Conservation (phyloP, 2,113 vertebrate genomes). For the Caloenas nicobarica region DNA sequence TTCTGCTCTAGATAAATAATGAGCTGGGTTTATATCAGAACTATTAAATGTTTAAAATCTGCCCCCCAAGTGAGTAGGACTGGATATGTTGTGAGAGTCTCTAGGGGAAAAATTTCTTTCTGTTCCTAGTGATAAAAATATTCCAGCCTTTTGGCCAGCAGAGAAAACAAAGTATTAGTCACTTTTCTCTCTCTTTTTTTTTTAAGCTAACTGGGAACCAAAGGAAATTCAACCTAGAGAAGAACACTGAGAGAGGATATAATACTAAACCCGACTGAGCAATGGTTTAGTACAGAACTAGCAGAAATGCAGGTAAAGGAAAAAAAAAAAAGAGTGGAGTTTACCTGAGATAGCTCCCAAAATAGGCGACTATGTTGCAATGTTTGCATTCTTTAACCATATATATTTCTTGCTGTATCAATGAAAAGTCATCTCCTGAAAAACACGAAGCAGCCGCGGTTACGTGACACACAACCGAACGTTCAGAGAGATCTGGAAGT, state of each 20-base stretch:
- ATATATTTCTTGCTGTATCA: slow-evolving; percentile 99
- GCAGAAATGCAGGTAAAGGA: not conserved
- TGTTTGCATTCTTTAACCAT: slow-evolving; percentile 99
- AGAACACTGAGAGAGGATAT: not conserved
- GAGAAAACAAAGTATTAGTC: slow-evolving; percentile 44
- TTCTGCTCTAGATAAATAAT: not conserved
- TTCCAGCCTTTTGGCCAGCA: slow-evolving; percentile 57
- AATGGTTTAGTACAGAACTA: not conserved
- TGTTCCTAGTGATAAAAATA: slow-evolving; percentile 44
- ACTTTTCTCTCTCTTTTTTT: not conserved
- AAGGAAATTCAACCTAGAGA: not conserved
- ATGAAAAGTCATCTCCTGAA: slow-evolving; percentile 97
- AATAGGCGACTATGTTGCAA: slow-evolving; percentile 97
- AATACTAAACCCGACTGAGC: not conserved
- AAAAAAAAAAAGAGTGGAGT: not conserved
- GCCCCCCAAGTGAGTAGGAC: not conserved
- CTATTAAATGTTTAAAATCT: not conserved
- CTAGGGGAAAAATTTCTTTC: not conserved
- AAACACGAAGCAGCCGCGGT: slow-evolving; percentile 52
- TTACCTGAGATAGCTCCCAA: slow-evolving; percentile 99
- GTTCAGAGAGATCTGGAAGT: not conserved
- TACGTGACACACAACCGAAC: not conserved
- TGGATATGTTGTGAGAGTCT: not conserved
- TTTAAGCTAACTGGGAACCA: not conserved
- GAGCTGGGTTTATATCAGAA: not conserved